These are phyloP conservation scores for Marmota monax DNA, from an alignment of 2,113 vertebrate species.

Conservation along the genomic window DNA sequence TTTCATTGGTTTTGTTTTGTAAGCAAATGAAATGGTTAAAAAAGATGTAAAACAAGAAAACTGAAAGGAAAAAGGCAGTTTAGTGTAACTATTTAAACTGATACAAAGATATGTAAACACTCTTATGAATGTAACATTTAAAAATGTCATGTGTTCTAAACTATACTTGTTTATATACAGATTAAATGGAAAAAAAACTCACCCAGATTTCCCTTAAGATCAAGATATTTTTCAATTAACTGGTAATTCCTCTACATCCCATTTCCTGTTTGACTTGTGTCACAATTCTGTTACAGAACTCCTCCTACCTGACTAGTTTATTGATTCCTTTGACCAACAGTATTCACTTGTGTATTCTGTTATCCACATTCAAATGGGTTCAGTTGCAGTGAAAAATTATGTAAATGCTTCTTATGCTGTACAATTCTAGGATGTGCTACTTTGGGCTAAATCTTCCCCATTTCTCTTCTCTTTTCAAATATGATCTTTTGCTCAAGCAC, in stretches of 20 bases:
- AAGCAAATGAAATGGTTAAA: conserved; percentile 42
- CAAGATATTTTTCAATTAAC: background rate
- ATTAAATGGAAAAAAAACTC: conserved; percentile 34
- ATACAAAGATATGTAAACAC: background rate
- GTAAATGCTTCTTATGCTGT: background rate
- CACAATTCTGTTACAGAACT: background rate
- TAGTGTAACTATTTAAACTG: background rate
- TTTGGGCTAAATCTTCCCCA: background rate
- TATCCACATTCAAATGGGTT: background rate
- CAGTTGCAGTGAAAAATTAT: background rate
- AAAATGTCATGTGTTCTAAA: background rate
- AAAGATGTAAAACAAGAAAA: conserved; percentile 43
- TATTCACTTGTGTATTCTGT: background rate
- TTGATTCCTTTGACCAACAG: background rate
- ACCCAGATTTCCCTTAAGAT: conserved; percentile 33
- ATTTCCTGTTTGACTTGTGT: background rate
- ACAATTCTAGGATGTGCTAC: background rate
- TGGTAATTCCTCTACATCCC: background rate
- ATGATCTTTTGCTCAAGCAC: background rate
- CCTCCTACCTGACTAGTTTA: background rate
- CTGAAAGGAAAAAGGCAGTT: background rate
- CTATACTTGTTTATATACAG: conserved; percentile 13
- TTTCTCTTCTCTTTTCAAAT: background rate
- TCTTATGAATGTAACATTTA: background rate
- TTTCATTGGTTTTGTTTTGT: background rate